phyloP scores from a whole-genome alignment of 1,140 invertebrate genomes.

The Arctopsyche grandis region DNA sequence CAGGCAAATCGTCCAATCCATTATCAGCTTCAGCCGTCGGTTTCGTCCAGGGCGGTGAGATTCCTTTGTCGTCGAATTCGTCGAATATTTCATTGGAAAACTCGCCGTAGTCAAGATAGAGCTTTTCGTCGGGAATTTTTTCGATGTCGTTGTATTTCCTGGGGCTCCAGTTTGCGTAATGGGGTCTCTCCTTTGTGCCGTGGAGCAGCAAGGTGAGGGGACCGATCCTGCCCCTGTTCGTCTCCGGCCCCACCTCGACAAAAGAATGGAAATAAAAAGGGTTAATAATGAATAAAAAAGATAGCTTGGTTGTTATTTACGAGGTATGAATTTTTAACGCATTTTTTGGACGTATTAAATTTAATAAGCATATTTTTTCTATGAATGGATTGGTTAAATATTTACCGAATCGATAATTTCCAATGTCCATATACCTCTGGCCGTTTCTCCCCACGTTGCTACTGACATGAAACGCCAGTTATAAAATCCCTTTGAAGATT shows the following conservation, averaged over 20 bases:
- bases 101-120: not conserved
- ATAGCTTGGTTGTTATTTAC: not conserved
- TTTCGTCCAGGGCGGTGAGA: not conserved
- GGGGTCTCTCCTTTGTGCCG: conserved; percentile 74
- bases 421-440: conserved; percentile 79
- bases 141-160: conserved; percentile 63
- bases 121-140: not conserved
- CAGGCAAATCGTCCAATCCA: not conserved
- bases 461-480: conserved; percentile 92
- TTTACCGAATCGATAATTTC: conserved; percentile 71
- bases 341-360: not conserved
- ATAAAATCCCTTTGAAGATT: conserved; percentile 76
- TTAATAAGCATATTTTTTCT: not conserved
- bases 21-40: not conserved
- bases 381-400: not conserved
- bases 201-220: conserved; percentile 72
- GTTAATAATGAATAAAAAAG: not conserved
- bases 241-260: conserved; percentile 57
- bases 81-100: not conserved
- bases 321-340: not conserved
- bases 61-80: not conserved
- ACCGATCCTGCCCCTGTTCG: conserved; percentile 69
- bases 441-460: conserved; percentile 91
- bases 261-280: not conserved
- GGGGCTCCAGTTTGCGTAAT: conserved; percentile 68